phyloP scores from a whole-genome alignment of 2,888 invertebrate genomes.

The Cosmia trapezina region DNA sequence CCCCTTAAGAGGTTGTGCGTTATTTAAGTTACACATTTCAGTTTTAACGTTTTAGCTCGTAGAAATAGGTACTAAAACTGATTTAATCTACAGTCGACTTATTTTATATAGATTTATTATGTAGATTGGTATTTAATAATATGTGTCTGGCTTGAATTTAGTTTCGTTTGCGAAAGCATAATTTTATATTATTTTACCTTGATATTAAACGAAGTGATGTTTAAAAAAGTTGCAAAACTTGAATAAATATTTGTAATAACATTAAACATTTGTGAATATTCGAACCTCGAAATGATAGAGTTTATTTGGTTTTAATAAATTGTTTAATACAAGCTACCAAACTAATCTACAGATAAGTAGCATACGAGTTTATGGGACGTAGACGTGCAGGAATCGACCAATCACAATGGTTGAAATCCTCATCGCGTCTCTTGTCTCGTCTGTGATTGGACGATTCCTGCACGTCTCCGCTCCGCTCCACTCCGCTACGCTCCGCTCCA shows the following conservation, averaged over 20 bases:
- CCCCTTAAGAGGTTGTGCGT: too few species aligned
- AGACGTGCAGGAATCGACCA: too few species aligned
- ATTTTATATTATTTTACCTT: conserved; percentile 4
- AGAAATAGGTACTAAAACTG: too few species aligned
- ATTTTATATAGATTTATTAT: background rate
- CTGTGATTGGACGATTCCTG: too few species aligned
- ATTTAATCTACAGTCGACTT: background rate
- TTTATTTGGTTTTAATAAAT: background rate
- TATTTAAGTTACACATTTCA: too few species aligned
- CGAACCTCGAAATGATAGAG: background rate
- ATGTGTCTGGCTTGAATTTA: background rate
- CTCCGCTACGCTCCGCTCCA: too few species aligned
- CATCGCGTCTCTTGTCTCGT: too few species aligned
- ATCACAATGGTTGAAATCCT: too few species aligned
- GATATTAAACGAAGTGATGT: background rate
- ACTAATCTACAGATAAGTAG: background rate
- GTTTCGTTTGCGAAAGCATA: conserved; percentile 1
- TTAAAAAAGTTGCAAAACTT: conserved; percentile 3
- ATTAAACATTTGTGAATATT: background rate
- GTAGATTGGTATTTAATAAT: background rate
- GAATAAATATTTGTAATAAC: conserved; percentile 2
- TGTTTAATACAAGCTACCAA: background rate
- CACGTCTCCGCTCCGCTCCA: too few species aligned
- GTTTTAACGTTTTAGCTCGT: too few species aligned
- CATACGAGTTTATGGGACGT: too few species aligned